Evolutionary conservation across 2,797 vertebrate species (phyloP), one percentile per base, ranked within the genome.

Genomic region (Chaenodraco wilsoni): DNA sequence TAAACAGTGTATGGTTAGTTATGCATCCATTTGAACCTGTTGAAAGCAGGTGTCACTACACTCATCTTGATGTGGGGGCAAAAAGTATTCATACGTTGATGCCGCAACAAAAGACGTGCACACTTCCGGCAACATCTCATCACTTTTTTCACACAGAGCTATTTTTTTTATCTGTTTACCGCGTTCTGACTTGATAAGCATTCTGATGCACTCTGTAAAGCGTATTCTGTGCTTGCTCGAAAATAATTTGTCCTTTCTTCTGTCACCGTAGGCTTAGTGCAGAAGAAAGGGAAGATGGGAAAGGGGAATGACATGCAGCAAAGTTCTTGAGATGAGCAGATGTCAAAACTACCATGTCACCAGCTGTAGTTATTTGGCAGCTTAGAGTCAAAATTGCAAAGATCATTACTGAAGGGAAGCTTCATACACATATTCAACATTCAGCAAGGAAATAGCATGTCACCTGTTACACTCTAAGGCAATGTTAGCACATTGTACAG

Each of bases 21-120:
- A 82, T 74, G 86, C 74, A 74, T 81, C 19, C 17, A 75, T 83
- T 81, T 77, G 76, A 79, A 88, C 66, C 82, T 79, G 72, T 80
- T 85, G 78, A 69, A 82, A 78, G 67, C 40, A 54, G 41, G 40
- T 55, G 76, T 76, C 56, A 15, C 57, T 67, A 5, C 31, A 33
- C 49, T 73, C 5, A 0, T 57, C 46, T 75, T 52, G 3, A 73
- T 6, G 40, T 50, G 12, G 16, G 5, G 1, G 3, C 23, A 58
- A 55, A 59, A 63, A 45, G 5, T 50, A 69, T 65, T 66, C 50
- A 40, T 37, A 52, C 54, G 44, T 13, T 48, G 44, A 48, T 46
- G 48, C 40, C 40, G 63, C 64, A 49, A 65, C 64, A 81, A 75
- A 9, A 80, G 62, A 79, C 45, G 1, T 45, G 9, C 56, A 61